Evolutionary conservation across 2,888 invertebrate species (phyloP).

Genomic region (Spodoptera exigua): DNA sequence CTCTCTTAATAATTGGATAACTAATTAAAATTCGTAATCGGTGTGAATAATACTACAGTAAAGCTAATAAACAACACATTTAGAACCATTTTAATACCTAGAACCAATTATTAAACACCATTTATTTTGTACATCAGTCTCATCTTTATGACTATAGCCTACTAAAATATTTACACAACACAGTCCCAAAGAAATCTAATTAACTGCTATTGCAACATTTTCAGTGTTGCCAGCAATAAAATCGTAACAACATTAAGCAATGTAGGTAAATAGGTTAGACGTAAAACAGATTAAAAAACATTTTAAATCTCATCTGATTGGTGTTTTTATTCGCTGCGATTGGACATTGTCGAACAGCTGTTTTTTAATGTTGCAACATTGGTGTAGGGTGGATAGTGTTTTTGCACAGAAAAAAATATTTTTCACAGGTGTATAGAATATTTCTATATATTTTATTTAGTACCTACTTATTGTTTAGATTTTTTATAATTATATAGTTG

Average conservation of each 20-base stretch:
- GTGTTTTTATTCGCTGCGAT: slow-evolving; percentile 67
- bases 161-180: slow-evolving; percentile 9
- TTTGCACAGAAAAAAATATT: slow-evolving; percentile 26
- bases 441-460: no score
- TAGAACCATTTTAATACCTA: slow-evolving; percentile 19
- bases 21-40: no score
- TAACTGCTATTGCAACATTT: slow-evolving; percentile 17
- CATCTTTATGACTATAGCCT: slow-evolving; percentile 15
- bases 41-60: neutral
- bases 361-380: slow-evolving; percentile 58
- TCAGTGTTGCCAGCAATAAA: slow-evolving; percentile 16
- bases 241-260: slow-evolving; percentile 18
- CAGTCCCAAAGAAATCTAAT: slow-evolving; percentile 18
- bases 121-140: slow-evolving; percentile 10
- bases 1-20: no score
- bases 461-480: no score
- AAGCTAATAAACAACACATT: neutral
- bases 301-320: slow-evolving; percentile 65
- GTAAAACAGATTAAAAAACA: slow-evolving; percentile 47
- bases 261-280: slow-evolving; percentile 60
- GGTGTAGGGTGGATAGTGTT: slow-evolving; percentile 55
- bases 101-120: slow-evolving; percentile 23
- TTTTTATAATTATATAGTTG: no score
- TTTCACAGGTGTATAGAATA: no score
- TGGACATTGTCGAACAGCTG: slow-evolving; percentile 71